Evolutionary conservation across 2,113 vertebrate genomes (phyloP).

Genomic region (Cygnus atratus): DNA sequence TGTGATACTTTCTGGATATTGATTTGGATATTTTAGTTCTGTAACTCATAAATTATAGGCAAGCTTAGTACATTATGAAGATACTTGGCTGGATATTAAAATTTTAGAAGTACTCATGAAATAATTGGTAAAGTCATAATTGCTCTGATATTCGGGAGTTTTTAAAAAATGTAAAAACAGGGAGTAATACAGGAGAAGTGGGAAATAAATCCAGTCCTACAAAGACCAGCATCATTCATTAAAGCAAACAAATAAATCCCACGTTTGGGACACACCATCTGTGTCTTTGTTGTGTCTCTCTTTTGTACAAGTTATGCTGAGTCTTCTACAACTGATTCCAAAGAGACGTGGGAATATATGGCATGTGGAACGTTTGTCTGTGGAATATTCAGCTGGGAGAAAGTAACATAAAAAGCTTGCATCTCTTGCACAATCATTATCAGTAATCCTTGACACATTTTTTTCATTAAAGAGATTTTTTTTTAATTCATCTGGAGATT

Average conservation of each 20-base stretch:
- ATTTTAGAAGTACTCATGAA: constrained; percentile 38
- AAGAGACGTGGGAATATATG: background rate
- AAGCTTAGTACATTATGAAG: constrained; percentile 46
- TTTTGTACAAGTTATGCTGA: background rate
- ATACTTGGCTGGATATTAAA: constrained; percentile 48
- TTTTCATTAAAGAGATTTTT: background rate
- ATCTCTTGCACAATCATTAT: background rate
- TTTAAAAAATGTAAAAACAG: background rate
- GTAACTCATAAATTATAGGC: constrained; percentile 18
- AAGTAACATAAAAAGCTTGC: background rate
- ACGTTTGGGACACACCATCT: background rate
- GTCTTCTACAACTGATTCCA: background rate
- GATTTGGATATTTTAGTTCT: constrained; percentile 67
- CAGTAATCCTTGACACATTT: background rate
- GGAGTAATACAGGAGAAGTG: background rate
- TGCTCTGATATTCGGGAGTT: constrained; percentile 3
- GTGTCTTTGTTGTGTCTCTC: background rate
- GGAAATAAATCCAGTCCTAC: background rate
- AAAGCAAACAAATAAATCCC: background rate
- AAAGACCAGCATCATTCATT: background rate
- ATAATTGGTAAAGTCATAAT: constrained; percentile 10
- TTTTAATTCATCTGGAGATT: background rate
- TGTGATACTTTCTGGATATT: constrained; percentile 70
- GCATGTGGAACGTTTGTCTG: background rate
- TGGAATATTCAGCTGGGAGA: background rate